Evolutionary conservation across 2,797 vertebrate genomes (phyloP).

Genomic region (Alectoris magna): DNA sequence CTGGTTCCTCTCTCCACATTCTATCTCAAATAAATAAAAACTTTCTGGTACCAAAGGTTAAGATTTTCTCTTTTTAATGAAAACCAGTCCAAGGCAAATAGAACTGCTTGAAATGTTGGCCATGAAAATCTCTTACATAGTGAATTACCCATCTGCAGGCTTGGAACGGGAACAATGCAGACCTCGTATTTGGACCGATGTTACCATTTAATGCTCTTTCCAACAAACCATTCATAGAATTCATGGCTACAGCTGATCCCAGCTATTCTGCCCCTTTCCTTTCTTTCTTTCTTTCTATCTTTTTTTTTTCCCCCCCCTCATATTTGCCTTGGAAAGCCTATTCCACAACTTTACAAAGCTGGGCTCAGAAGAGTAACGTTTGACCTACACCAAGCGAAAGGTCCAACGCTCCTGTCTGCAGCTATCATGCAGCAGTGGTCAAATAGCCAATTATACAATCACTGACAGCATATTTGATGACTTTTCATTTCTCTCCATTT

Average conservation of each 20-base stretch:
- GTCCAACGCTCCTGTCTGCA: background rate
- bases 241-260: slow-evolving; percentile 43
- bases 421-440: background rate
- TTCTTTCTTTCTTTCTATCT: background rate
- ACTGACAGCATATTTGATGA: background rate
- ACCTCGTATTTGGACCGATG: slow-evolving; percentile 49
- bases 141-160: slow-evolving; percentile 62
- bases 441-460: background rate
- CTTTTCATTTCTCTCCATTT: background rate
- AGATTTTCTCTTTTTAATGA: background rate
- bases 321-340: slow-evolving; percentile 49
- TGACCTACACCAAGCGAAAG: slow-evolving; percentile 1
- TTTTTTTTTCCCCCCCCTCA: background rate
- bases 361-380: background rate
- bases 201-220: slow-evolving; percentile 66
- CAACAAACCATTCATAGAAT: slow-evolving; percentile 74
- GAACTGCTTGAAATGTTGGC: slow-evolving; percentile 51
- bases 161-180: slow-evolving; percentile 68
- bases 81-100: slow-evolving; percentile 54
- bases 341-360: slow-evolving; percentile 18
- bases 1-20: background rate
- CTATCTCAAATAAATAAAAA: background rate
- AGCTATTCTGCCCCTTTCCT: background rate
- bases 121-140: slow-evolving; percentile 51
- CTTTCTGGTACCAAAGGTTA: background rate